Conservation (phyloP, 1,140 invertebrate genomes). For the Orussus abietinus region DNA sequence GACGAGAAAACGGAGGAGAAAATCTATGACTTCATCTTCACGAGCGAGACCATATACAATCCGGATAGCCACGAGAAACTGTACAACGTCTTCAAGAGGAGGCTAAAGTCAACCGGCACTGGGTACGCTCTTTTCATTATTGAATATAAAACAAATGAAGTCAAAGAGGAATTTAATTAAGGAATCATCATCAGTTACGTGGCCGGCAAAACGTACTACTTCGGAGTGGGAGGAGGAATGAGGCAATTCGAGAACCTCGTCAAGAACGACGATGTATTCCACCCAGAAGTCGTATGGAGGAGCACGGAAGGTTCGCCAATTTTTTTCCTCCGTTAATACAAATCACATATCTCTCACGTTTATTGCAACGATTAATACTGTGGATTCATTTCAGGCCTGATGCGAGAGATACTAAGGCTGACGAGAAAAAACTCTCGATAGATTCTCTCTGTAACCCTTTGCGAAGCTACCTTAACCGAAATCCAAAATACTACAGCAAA, state of each 20-base stretch:
- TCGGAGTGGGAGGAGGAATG: conserved; percentile 83
- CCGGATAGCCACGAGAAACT: conserved; percentile 73
- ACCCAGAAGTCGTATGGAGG: conserved; percentile 58
- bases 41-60: conserved; percentile 91
- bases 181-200: conserved; percentile 53
- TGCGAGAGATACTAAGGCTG: conserved; percentile 51
- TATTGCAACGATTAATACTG: not conserved
- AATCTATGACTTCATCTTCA: conserved; percentile 80
- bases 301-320: conserved; percentile 56
- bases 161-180: conserved; percentile 8
- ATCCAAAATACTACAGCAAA: not conserved
- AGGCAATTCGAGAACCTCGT: conserved; percentile 67
- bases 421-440: conserved; percentile 14
- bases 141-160: conserved; percentile 11
- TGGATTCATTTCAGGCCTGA: conserved; percentile 47
- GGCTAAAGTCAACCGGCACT: conserved; percentile 63
- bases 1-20: conserved; percentile 32
- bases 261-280: conserved; percentile 54
- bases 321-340: conserved; percentile 58
- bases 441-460: too few species aligned
- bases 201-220: conserved; percentile 84
- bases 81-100: conserved; percentile 62
- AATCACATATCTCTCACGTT: conserved; percentile 20
- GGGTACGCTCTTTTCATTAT: conserved; percentile 47
- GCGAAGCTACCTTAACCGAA: too few species aligned